Evolutionary conservation across 1,140 invertebrate genomes (phyloP).

Genomic region (Himalopsyche phryganea): DNA sequence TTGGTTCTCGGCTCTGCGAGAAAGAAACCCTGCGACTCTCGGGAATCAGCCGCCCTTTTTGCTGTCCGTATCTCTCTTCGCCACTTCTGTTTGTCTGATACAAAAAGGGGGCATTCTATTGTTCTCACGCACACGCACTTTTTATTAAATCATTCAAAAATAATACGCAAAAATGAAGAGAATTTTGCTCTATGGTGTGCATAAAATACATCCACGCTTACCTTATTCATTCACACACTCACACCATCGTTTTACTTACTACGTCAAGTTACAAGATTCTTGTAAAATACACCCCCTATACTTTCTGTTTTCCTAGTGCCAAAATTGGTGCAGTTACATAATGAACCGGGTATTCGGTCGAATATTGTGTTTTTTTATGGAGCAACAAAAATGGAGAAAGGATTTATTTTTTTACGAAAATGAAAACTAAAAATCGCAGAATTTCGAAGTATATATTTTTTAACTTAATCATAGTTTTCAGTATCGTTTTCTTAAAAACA

Average conservation of each 20-base stretch:
- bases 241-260: too few relatives aligned
- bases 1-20: conserved; percentile 13
- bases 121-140: conserved; percentile 50
- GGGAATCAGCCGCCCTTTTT: conserved; percentile 21
- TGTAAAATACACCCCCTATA: conserved; percentile 6
- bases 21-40: conserved; percentile 6
- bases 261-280: conserved; percentile 8
- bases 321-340: conserved; percentile 22
- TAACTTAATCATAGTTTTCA: too few relatives aligned
- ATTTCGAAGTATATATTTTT: too few relatives aligned
- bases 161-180: conserved; percentile 15
- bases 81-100: conserved; percentile 29
- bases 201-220: too few relatives aligned
- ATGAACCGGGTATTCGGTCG: neutral
- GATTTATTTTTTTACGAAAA: too few relatives aligned
- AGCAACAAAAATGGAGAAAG: too few relatives aligned
- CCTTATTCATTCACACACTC: too few relatives aligned
- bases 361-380: too few relatives aligned
- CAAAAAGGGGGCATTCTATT: conserved; percentile 55
- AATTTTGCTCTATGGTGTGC: too few relatives aligned
- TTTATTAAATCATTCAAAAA: conserved; percentile 25
- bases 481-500: too few relatives aligned
- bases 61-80: conserved; percentile 20
- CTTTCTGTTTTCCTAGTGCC: conserved; percentile 15
- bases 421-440: too few relatives aligned